Base-by-base conservation (phyloP, 2,797 vertebrate species). In the Heterohyrax brucei region DNA sequence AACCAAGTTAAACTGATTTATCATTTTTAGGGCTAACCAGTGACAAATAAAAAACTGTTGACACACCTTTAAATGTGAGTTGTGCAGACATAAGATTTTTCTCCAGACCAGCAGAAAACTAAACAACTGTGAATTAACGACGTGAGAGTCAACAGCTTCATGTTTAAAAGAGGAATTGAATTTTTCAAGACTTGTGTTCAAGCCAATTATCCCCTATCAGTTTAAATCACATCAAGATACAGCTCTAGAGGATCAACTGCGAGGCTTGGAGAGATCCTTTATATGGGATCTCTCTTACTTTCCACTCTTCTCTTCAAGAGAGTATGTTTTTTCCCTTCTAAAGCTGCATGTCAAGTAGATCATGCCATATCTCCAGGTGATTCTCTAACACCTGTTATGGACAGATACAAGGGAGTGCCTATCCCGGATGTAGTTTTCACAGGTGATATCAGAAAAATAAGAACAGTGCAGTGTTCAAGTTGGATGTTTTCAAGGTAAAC, bases 121-220 rank as follows among this genome's bases (percentile, higher is more conserved):
- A 94, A 79, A 90, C 68, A 83, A 78, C 44, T 75, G 68, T 72
- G 94, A 62, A 39, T 77, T 61, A 78, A 76, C 56, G 75, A 78
- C 44, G 84, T 80, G 30, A 81, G 28, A 77, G 28, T 62, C 61
- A 87, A 44, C 0, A 30, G 19, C 83, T 87, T 59, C 53, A 86
- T 61, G 68, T 56, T 84, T 92, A 33, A 1, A 77, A 80, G 85
- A 76, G 46, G 28, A 91, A 61, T 10, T 56, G 48, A 59, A 53
- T 85, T 93, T 73, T 75, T 73, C 28, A 39, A 68, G 76, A 89
- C 62, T 85, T 84, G 26, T 10, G 24, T 91, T 70, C 39, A 83
- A 90, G n/a, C 39, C 50, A 91, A 91, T 91, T 92, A 87, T 82
- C 70, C 68, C 59, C 72, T 83, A 81, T 59, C n/a, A 33, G 66